These are phyloP conservation scores for Sitta europaea DNA, from an alignment of 2,113 vertebrate species.

Conservation along the genomic window DNA sequence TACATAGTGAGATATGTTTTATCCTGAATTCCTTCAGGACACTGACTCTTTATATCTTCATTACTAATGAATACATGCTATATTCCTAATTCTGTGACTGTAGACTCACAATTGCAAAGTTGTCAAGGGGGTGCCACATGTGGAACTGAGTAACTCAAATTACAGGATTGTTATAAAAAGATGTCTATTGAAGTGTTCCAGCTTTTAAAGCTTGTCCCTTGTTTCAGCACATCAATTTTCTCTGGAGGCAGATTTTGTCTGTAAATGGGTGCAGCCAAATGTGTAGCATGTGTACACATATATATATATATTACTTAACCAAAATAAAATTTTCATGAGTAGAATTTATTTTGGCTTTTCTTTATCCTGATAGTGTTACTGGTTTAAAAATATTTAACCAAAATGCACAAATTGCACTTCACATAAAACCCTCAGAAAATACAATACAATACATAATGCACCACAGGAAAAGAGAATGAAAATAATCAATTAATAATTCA, in stretches of 20 bases:
- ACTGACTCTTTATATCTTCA: not conserved
- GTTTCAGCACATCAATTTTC: slow-evolving; percentile 31
- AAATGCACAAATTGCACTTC: not conserved
- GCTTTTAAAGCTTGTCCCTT: slow-evolving; percentile 29
- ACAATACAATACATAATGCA: not conserved
- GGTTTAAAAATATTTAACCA: slow-evolving; percentile 21
- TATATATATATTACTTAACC: slow-evolving; percentile 17
- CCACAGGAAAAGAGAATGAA: slow-evolving; percentile 5
- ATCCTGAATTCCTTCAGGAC: not conserved
- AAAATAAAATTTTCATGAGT: slow-evolving; percentile 45
- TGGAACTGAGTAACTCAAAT: slow-evolving; percentile 17
- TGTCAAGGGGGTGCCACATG: not conserved
- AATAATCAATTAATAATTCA: slow-evolving; percentile 33
- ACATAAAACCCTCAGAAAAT: not conserved
- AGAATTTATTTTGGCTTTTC: slow-evolving; percentile 44
- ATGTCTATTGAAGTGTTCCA: not conserved
- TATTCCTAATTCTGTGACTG: not conserved
- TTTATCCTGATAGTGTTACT: not conserved
- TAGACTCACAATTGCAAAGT: not conserved
- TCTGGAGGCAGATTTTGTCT: slow-evolving; percentile 8
- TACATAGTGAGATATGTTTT: not conserved
- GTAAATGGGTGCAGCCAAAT: slow-evolving; percentile 24
- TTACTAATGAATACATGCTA: not conserved
- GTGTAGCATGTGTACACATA: not conserved
- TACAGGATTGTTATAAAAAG: slow-evolving; percentile 16